A percentile compares a stretch with the other conserved stretches of the same genome.
These are phyloP conservation scores for Anguilla pacifica DNA, from an alignment of 2,797 vertebrate genomes.

Conservation along the genomic window DNA sequence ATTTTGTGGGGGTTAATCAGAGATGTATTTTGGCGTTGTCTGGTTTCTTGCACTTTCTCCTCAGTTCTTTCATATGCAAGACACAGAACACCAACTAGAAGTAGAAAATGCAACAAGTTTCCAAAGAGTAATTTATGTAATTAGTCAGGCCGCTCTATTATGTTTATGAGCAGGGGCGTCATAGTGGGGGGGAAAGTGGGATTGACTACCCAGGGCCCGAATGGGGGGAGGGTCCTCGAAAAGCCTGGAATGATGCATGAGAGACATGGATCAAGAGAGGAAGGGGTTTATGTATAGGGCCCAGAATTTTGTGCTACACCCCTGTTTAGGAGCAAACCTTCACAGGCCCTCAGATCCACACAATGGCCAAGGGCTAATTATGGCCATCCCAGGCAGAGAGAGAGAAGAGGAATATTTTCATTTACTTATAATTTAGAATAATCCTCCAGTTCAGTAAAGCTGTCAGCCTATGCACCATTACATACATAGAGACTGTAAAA, in stretches of 20 bases:
- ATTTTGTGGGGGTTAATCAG: background rate
- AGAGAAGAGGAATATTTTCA: slow-evolving; percentile 22
- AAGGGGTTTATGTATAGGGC: no score
- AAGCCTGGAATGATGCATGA: no score
- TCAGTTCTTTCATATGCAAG: background rate
- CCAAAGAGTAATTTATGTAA: background rate
- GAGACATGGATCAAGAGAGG: no score
- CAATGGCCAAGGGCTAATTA: background rate
- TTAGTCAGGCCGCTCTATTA: background rate
- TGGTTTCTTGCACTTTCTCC: background rate
- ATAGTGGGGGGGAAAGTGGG: no score
- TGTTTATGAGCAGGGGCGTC: background rate
- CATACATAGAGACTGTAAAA: slow-evolving; percentile 45
- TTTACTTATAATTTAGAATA: slow-evolving; percentile 42
- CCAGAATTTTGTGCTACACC: no score
- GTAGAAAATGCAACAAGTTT: background rate
- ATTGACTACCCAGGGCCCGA: no score
- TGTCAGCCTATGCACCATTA: slow-evolving; percentile 34
- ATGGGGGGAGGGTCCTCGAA: no score
- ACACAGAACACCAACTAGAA: background rate
- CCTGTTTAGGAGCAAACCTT: background rate
- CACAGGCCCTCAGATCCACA: background rate
- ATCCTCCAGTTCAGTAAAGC: slow-evolving; percentile 44
- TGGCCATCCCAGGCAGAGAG: slow-evolving; percentile 4
- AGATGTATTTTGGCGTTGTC: background rate